Base-by-base conservation (phyloP, 2,113 vertebrate species). In the Istiophorus platypterus region DNA sequence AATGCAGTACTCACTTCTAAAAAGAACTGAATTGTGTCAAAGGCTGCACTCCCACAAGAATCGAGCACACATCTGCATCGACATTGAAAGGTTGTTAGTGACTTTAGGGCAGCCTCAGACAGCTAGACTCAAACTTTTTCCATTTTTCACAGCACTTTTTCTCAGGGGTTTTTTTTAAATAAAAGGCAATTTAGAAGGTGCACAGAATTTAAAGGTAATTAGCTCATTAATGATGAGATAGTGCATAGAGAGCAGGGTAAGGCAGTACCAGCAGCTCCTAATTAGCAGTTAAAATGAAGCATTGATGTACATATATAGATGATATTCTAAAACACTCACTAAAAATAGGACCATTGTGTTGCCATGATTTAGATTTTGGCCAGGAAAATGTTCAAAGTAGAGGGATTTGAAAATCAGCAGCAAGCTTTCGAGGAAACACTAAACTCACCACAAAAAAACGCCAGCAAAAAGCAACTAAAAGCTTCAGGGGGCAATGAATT, bases 21-120 rank as follows among this genome's bases (percentile, higher is more conserved):
- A 22, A 24, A 26, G 22, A 47, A 65, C 18, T 13, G 6, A 34
- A 31, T 2, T 8, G 20, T 69, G 49, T 84, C 41, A 57, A 51
- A 75, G 64, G 57, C 47, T 61, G 22, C 27, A 61, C 7, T 24
- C 42, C 51, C 12, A 39, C 29, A 47, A 59, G 17, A 31, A 63
- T 0, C 20, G 24, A 69, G 49, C 42, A 45, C 18, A 59, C 65
- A 66, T 64, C 22, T 80, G 3, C 29, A 39, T 64, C 5, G 20
- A 20, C 71, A 58, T 62, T 62, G 41, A 58, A 84, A 75, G 66
- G 65, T 63, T 64, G 24, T 64, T 42, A 15, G 41, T 59, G 51
- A 65, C 58, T 52, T 71, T 0, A 49, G 41, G 51, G 59, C 24
- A 58, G 64, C 27, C 20, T 31, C 59, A 39, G 3, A 20, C 63